Conservation (phyloP, 2,113 vertebrate genomes). For the Micromys minutus region DNA sequence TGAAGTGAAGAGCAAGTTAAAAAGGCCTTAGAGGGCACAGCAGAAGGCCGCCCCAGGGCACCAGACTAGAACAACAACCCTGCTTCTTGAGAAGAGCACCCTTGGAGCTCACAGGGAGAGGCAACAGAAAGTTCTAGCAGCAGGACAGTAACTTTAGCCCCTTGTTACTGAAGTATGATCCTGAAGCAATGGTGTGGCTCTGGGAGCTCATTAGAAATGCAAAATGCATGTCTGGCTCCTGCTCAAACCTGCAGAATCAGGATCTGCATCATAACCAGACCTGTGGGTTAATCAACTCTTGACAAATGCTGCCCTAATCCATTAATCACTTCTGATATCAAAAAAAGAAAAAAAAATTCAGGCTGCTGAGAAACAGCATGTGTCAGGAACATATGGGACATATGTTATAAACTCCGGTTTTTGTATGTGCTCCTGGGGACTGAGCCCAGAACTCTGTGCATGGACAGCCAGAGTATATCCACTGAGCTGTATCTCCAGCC, state of each 20-base stretch:
- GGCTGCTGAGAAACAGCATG: background rate
- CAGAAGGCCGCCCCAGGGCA: background rate
- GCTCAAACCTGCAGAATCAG: background rate
- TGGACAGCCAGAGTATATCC: background rate
- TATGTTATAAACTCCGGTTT: background rate
- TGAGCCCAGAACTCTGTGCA: background rate
- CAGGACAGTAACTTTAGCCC: background rate
- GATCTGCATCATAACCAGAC: background rate
- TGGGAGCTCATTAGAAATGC: background rate
- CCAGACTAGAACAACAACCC: background rate
- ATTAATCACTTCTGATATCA: background rate
- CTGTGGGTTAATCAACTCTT: background rate
- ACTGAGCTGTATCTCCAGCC: background rate
- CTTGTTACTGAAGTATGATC: background rate
- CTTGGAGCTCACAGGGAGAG: background rate
- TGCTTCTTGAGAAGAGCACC: background rate
- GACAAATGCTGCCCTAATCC: background rate
- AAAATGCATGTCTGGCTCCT: background rate
- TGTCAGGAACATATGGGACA: background rate
- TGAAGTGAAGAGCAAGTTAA: background rate
- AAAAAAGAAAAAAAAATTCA: background rate
- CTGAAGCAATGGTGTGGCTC: background rate
- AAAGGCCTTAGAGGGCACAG: background rate
- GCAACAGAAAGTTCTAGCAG: background rate
- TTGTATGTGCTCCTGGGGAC: background rate